Percentiles rank a stretch among this genome's conserved stretches.
Conservation (phyloP, 2,113 vertebrate species). For the Podocnemis expansa region DNA sequence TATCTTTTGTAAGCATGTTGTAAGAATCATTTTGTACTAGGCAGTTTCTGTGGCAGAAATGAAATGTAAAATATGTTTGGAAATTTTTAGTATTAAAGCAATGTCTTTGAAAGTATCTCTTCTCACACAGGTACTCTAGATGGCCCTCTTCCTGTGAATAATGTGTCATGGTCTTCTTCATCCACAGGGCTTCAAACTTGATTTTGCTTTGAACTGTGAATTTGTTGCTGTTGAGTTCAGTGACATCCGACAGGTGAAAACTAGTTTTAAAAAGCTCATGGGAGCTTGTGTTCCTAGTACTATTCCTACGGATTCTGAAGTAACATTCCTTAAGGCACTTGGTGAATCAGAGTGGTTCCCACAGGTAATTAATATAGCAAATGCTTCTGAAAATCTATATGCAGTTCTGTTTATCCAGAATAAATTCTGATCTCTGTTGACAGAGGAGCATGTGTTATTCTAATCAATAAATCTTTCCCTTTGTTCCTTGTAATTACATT, state of each 20-base stretch:
- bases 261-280: constrained; percentile 95
- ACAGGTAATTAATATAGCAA: constrained; percentile 83
- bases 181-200: constrained; percentile 90
- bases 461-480: constrained; percentile 18
- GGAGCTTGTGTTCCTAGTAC: constrained; percentile 93
- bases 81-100: constrained; percentile 5
- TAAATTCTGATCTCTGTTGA: constrained; percentile 36
- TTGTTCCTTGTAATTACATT: background rate
- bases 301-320: constrained; percentile 85
- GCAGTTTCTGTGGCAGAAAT: background rate
- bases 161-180: constrained; percentile 48
- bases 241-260: constrained; percentile 92
- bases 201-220: constrained; percentile 94
- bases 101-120: background rate
- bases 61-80: background rate
- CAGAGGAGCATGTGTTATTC: constrained; percentile 17
- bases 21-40: background rate
- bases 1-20: background rate
- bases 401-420: constrained; percentile 13
- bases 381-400: constrained; percentile 23
- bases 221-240: constrained; percentile 97
- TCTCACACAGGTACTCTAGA: background rate
- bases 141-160: constrained; percentile 4
- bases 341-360: constrained; percentile 97
- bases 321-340: constrained; percentile 92